Evolutionary conservation across 2,113 vertebrate species (phyloP).

Genomic region (Cavia porcellus): DNA sequence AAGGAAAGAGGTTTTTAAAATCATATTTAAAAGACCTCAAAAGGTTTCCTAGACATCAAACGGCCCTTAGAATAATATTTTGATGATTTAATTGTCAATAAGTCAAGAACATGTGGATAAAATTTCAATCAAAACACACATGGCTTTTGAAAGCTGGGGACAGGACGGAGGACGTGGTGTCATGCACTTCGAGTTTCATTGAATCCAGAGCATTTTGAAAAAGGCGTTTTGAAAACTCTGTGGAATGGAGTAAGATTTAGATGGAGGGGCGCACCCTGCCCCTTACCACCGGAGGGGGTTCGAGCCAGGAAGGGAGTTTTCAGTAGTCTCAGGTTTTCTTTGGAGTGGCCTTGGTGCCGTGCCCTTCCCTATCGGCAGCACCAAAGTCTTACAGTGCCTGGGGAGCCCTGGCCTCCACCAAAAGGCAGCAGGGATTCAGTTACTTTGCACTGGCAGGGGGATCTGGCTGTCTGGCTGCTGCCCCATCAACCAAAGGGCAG

Average conservation of each 20-base stretch:
- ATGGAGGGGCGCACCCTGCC: too few relatives aligned
- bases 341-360: background rate
- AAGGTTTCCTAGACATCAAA: slow-evolving; percentile 82
- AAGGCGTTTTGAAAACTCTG: background rate
- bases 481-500: background rate
- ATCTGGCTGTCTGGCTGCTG: too few relatives aligned
- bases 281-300: background rate
- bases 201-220: background rate
- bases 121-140: slow-evolving; percentile 55
- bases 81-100: slow-evolving; percentile 79
- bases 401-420: fast-evolving
- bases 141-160: slow-evolving; percentile 13
- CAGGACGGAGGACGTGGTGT: background rate
- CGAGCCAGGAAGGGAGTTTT: background rate
- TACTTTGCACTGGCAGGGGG: background rate
- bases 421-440: too few relatives aligned
- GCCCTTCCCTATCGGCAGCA: too few relatives aligned
- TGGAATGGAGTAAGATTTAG: background rate
- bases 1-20: slow-evolving; percentile 73
- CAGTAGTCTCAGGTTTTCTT: background rate
- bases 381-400: background rate
- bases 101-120: slow-evolving; percentile 61
- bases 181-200: background rate
- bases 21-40: slow-evolving; percentile 75
- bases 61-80: slow-evolving; percentile 77